These are phyloP conservation scores for Pseudomyrmex concolor DNA, from an alignment of 1,140 invertebrate genomes.

Conservation along the genomic window DNA sequence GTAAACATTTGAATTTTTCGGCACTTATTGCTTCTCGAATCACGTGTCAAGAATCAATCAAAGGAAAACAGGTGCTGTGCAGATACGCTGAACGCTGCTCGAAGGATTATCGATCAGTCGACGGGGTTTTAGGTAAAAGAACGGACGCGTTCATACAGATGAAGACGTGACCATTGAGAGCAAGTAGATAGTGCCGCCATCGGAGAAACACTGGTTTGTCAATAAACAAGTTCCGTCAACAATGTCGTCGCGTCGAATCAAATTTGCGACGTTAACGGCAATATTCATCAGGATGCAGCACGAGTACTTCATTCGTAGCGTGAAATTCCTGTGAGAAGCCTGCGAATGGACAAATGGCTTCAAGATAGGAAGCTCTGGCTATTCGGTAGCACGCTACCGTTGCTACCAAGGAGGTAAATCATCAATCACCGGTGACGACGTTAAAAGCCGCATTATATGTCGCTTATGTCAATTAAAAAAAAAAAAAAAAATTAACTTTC, in stretches of 20 bases:
- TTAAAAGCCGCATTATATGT: not conserved
- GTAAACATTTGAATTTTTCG: no score
- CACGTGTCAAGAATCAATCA: not conserved
- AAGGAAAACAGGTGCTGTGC: not conserved
- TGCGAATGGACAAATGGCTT: conserved; percentile 95
- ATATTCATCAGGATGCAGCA: conserved; percentile 24
- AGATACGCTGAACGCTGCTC: not conserved
- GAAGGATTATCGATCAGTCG: conserved; percentile 46
- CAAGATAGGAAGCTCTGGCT: conserved; percentile 94
- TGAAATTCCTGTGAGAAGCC: conserved; percentile 62
- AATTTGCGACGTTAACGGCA: conserved; percentile 6
- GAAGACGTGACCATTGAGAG: not conserved
- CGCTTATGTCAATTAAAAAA: not conserved
- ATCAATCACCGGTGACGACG: not conserved
- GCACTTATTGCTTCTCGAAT: not conserved
- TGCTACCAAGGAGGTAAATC: conserved; percentile 90
- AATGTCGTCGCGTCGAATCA: conserved; percentile 52
- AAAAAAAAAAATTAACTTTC: no score
- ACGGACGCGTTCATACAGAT: not conserved
- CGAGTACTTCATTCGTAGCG: conserved; percentile 22
- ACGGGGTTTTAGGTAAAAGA: conserved; percentile 46
- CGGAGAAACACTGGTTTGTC: not conserved
- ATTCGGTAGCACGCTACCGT: conserved; percentile 93
- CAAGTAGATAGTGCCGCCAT: not conserved
- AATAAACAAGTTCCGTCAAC: conserved; percentile 38